Evolutionary conservation across 2,888 invertebrate genomes (phyloP).

Genomic region (Tachina fera): DNA sequence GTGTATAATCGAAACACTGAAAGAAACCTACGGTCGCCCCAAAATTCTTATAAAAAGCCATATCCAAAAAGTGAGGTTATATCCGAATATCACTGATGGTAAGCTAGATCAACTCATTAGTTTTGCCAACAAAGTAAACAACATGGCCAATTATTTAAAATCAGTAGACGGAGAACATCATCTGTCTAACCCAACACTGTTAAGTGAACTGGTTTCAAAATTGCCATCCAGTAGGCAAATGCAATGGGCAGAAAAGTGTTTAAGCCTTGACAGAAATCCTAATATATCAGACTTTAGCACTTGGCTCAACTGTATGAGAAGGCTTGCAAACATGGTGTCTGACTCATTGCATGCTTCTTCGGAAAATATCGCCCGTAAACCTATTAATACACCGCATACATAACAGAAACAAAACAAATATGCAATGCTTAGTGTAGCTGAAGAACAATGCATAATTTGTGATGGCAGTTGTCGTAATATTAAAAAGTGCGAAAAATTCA

Average conservation of each 20-base stretch:
- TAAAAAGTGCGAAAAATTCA: too few species aligned
- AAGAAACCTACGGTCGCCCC: neutral
- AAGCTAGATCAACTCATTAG: too few species aligned
- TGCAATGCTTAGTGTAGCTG: too few species aligned
- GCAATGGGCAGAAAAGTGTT: neutral
- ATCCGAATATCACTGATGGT: too few species aligned
- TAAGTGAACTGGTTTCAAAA: constrained; percentile 44
- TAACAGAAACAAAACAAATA: too few species aligned
- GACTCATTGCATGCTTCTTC: too few species aligned
- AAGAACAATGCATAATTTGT: too few species aligned
- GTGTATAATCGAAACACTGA: neutral
- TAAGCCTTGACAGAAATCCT: neutral
- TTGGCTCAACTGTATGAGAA: constrained; percentile 7
- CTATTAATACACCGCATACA: too few species aligned
- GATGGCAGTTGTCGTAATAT: too few species aligned
- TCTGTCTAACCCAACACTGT: constrained; percentile 29
- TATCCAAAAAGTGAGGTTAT: neutral
- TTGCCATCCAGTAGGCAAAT: constrained; percentile 7
- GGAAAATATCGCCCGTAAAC: too few species aligned
- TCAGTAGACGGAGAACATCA: constrained; percentile 17
- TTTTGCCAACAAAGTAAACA: neutral
- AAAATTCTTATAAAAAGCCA: neutral
- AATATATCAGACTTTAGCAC: constrained; percentile 17
- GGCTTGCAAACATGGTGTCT: constrained; percentile 6
- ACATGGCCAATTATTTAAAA: neutral